phyloP scores from a whole-genome alignment of 2,113 vertebrate species.

The Cephalopholis sonnerati region DNA sequence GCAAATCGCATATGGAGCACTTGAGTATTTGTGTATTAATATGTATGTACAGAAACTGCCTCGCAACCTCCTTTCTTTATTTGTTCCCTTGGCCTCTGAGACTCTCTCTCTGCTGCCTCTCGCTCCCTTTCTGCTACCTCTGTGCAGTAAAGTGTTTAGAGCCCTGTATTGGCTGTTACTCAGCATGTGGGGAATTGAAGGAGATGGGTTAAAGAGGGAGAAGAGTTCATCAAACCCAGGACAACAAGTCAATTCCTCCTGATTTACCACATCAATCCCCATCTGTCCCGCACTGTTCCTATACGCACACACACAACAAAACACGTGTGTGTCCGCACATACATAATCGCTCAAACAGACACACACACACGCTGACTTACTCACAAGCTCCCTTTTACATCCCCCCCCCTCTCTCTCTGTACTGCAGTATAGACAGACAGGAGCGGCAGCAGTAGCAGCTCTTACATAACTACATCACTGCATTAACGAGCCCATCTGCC shows the following conservation, averaged over 20 bases:
- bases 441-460: conserved; percentile 65
- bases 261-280: conserved; percentile 66
- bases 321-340: conserved; percentile 7
- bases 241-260: conserved; percentile 77
- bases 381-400: conserved; percentile 33
- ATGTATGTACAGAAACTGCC: conserved; percentile 40
- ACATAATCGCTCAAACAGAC: conserved; percentile 7
- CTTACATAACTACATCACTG: conserved; percentile 81
- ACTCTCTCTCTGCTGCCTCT: not conserved
- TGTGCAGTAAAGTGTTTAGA: conserved; percentile 52
- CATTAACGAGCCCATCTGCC: conserved; percentile 81
- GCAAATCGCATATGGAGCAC: conserved; percentile 35
- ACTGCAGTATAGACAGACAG: conserved; percentile 69
- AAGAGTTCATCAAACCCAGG: conserved; percentile 71
- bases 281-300: conserved; percentile 33
- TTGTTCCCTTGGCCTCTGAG: conserved; percentile 13
- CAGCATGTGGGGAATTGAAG: conserved; percentile 61
- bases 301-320: not conserved
- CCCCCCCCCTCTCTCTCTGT: conserved; percentile 42
- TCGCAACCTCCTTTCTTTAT: conserved; percentile 20
- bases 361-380: conserved; percentile 16
- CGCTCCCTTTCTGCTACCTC: not conserved
- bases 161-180: conserved; percentile 44
- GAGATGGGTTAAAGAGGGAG: conserved; percentile 73
- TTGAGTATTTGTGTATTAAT: conserved; percentile 38